Percentiles rank a stretch among this genome's conserved stretches.
Conservation (phyloP, 2,888 invertebrate genomes). For the Torymus texanus region DNA sequence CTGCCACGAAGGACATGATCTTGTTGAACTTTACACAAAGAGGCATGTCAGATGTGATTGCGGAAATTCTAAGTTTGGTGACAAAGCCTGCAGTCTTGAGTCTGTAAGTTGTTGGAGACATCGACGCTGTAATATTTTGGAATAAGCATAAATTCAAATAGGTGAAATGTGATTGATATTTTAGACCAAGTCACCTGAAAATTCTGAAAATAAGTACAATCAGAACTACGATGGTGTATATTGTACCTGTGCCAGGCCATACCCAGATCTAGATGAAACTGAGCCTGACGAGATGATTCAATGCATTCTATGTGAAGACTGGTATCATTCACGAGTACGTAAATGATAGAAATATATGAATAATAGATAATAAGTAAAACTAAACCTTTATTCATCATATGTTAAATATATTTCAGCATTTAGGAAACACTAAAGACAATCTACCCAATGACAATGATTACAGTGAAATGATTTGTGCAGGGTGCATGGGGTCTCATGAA, state of each 20-base stretch:
- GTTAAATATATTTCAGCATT: conserved; percentile 76
- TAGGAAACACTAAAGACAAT: conserved; percentile 77
- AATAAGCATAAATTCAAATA: too few species aligned
- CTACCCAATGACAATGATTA: conserved; percentile 79
- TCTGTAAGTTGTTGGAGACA: conserved; percentile 74
- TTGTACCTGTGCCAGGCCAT: conserved; percentile 93
- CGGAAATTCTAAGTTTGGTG: conserved; percentile 87
- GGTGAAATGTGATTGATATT: neutral
- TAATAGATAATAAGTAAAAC: conserved; percentile 22
- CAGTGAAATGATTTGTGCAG: conserved; percentile 89
- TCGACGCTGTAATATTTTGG: too few species aligned
- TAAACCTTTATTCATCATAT: conserved; percentile 10
- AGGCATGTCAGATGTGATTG: conserved; percentile 97
- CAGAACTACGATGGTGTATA: conserved; percentile 96
- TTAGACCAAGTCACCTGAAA: conserved; percentile 76
- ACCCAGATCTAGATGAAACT: conserved; percentile 92
- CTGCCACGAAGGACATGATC: conserved; percentile 97
- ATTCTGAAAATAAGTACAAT: conserved; percentile 87
- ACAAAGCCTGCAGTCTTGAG: conserved; percentile 82
- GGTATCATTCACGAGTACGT: conserved; percentile 89
- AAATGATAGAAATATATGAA: conserved; percentile 20
- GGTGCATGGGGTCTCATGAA: conserved; percentile 85
- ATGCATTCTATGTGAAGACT: conserved; percentile 97
- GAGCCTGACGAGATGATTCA: conserved; percentile 96
- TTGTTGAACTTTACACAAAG: conserved; percentile 97